Evolutionary conservation across 2,797 vertebrate species (phyloP), one percentile per base, ranked within the genome.

Genomic region (Parambassis ranga): DNA sequence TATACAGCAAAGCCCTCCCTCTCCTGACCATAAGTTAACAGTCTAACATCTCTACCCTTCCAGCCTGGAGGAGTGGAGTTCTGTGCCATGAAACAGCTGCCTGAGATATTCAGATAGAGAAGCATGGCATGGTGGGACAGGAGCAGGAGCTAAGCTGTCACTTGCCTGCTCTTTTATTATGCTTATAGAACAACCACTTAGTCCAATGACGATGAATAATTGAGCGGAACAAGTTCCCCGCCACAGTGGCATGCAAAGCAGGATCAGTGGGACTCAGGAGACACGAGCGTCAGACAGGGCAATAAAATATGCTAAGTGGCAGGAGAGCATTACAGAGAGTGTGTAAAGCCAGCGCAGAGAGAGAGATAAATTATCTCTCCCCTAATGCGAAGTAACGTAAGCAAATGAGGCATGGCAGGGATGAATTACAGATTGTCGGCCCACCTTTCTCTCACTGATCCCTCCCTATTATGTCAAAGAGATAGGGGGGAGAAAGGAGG

Each of bases 291-390:
- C 90, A 91, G 83, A 74, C 83, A 51, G 70, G 70, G 88, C 90
- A 91, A 92, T 93, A 92, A 93, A 93, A 93, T 93, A 93, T 93
- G 92, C 86, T 93, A 94, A 94, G 91, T 93, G 93, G 91, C 90
- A 89, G 90, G 76, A 88, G 84, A 79, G 81, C 88, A 87, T 89
- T 89, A 86, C 85, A 60, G 84, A 57, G 80, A 78, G 84, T 87
- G 81, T 82, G 83, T 82, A 82, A 76, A 84, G 84, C 73, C 18
- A 37, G 43, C 55, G 56, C 60, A 7, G 76, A 89, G 90, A 90
- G 91, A 91, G 89, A 90, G 90, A 92, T 90, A 92, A 93, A 92
- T 93, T 92, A 93, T 93, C 91, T 91, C 80, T 77, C 36, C 81
- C 82, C 79, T 94, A 93, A 94, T 91, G 91, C 59, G 86, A 92